Conservation (phyloP, 2,888 invertebrate species). For the Clitarchus hookeri region DNA sequence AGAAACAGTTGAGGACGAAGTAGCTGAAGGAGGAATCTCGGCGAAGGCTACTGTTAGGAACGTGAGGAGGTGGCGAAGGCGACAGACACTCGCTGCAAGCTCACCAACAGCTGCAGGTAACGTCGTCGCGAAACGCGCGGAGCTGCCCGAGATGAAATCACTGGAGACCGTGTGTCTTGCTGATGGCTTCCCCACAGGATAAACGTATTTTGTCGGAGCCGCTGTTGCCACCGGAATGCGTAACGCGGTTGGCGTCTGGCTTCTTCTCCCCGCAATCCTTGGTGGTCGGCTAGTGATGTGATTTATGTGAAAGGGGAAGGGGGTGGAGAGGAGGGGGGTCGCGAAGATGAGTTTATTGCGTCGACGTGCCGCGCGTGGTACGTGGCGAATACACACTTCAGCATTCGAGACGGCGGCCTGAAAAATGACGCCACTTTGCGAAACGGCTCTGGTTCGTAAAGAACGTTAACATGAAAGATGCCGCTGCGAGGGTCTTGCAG, state of each 20-base stretch:
- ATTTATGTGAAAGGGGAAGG: too few relatives aligned
- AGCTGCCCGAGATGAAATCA: not conserved
- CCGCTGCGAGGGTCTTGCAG: not conserved
- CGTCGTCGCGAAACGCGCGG: not conserved
- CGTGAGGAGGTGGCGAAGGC: too few relatives aligned
- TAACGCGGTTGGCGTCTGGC: not conserved
- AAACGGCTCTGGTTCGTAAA: not conserved
- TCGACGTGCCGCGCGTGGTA: not conserved
- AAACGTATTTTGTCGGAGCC: not conserved
- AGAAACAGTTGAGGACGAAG: too few relatives aligned
- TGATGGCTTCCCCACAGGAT: not conserved
- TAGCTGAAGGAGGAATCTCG: too few relatives aligned
- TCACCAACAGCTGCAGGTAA: too few relatives aligned
- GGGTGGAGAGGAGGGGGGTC: not conserved
- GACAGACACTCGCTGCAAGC: too few relatives aligned
- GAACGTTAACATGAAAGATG: not conserved
- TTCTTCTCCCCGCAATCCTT: not conserved
- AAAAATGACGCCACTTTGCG: not conserved
- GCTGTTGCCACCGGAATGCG: not conserved
- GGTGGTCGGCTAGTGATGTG: too few relatives aligned
- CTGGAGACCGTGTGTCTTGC: not conserved
- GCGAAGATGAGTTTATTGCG: conserved; percentile 14
- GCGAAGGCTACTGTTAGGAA: too few relatives aligned
- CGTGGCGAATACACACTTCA: not conserved
- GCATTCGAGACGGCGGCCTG: not conserved